Evolutionary conservation across 2,797 vertebrate species (phyloP).

Genomic region (Coregonus suidteri): DNA sequence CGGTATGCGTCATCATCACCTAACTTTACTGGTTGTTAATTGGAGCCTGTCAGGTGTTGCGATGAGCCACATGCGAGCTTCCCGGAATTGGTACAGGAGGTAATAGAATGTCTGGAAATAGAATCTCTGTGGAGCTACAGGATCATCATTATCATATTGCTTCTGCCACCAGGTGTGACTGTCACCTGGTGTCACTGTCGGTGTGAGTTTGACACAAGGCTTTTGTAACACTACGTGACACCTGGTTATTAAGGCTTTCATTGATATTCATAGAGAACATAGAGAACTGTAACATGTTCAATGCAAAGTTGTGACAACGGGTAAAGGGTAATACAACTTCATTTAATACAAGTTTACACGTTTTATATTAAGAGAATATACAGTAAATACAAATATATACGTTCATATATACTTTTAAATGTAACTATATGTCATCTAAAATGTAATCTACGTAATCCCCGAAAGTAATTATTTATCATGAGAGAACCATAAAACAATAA

Average conservation of each 20-base stretch:
- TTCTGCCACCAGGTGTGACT: neutral
- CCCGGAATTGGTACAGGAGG: neutral
- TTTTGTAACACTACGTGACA: neutral
- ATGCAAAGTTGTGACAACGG: neutral
- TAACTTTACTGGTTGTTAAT: neutral
- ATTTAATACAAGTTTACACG: too few species aligned
- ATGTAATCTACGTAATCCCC: too few species aligned
- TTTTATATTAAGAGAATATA: too few species aligned
- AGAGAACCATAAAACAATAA: too few species aligned
- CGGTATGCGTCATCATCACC: neutral
- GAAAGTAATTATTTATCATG: too few species aligned
- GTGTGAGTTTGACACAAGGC: neutral
- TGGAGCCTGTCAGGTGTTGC: neutral
- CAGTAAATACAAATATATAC: too few species aligned
- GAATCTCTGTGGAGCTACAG: neutral
- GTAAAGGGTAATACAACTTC: too few species aligned
- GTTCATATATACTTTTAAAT: too few species aligned
- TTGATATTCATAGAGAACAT: neutral
- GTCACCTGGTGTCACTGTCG: neutral
- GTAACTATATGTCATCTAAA: too few species aligned
- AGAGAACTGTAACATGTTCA: neutral
- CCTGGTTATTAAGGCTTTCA: neutral
- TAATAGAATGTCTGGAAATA: neutral
- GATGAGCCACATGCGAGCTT: neutral
- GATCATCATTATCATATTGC: neutral